Evolutionary conservation across 2,113 vertebrate genomes (phyloP).

Genomic region (Toxostoma redivivum): DNA sequence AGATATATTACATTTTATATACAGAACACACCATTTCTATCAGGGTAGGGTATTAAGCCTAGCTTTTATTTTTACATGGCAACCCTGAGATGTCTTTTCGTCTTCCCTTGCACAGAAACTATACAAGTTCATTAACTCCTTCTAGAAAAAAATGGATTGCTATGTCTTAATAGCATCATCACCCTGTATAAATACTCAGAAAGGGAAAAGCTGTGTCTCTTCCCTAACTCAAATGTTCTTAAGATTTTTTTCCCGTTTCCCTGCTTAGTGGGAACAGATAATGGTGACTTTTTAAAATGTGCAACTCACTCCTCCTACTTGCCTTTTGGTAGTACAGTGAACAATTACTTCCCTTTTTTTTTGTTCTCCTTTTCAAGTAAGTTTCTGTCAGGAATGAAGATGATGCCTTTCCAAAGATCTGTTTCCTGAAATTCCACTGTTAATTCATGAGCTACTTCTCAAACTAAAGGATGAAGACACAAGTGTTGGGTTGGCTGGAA

Average conservation of each 20-base stretch:
- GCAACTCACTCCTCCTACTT: constrained; percentile 13
- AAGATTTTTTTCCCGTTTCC: neutral
- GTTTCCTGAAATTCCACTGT: constrained; percentile 11
- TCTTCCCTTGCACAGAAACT: constrained; percentile 52
- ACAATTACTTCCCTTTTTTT: neutral
- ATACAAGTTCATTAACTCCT: constrained; percentile 63
- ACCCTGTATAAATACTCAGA: constrained; percentile 50
- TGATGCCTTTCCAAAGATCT: constrained; percentile 23
- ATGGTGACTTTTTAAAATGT: neutral
- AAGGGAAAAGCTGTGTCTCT: constrained; percentile 29
- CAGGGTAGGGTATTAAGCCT: constrained; percentile 53
- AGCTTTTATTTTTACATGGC: constrained; percentile 66
- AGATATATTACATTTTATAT: constrained; percentile 75
- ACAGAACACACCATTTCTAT: constrained; percentile 67
- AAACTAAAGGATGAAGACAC: neutral
- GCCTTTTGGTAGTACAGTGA: constrained; percentile 14
- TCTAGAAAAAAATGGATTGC: constrained; percentile 47
- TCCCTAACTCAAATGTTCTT: neutral
- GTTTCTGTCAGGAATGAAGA: constrained; percentile 22
- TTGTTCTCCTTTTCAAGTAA: constrained; percentile 20
- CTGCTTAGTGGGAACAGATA: neutral
- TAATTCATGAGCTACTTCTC: constrained; percentile 3
- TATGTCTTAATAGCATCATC: constrained; percentile 59
- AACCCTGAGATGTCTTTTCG: constrained; percentile 57
- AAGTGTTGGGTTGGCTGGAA: neutral